Conservation (phyloP, 1,140 invertebrate genomes). For the Cepaea nemoralis region DNA sequence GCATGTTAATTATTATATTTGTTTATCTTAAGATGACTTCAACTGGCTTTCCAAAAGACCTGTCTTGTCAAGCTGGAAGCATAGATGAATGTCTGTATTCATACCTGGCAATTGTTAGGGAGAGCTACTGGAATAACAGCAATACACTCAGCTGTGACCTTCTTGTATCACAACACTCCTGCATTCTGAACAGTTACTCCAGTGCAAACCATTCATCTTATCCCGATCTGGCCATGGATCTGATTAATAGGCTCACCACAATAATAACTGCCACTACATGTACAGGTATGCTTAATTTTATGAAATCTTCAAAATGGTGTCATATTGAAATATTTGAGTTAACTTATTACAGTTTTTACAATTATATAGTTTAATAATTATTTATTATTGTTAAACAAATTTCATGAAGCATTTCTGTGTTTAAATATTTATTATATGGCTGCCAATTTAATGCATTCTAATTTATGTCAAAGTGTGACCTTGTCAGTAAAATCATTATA, state of each 20-base stretch:
- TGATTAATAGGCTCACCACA: neutral
- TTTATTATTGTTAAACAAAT: too few species aligned
- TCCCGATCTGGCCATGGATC: neutral
- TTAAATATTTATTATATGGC: too few species aligned
- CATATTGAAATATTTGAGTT: too few species aligned
- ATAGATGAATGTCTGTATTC: slow-evolving; percentile 16
- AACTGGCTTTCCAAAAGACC: neutral
- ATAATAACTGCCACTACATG: neutral
- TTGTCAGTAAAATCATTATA: too few species aligned
- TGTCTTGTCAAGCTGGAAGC: slow-evolving; percentile 19
- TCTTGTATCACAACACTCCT: neutral
- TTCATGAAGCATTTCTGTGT: too few species aligned
- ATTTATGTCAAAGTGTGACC: too few species aligned
- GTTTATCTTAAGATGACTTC: slow-evolving; percentile 5
- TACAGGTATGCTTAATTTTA: neutral
- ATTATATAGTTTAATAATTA: too few species aligned
- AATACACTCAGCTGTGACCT: neutral
- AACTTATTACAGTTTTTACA: too few species aligned
- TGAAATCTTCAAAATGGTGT: too few species aligned
- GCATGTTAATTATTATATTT: too few species aligned
- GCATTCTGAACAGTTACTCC: neutral
- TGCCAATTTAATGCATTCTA: too few species aligned
- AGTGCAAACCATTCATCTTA: neutral
- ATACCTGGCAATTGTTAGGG: neutral
- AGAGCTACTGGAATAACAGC: neutral